Base-by-base conservation (phyloP, 1,140 invertebrate genomes). In the Trichonephila clavipes region DNA sequence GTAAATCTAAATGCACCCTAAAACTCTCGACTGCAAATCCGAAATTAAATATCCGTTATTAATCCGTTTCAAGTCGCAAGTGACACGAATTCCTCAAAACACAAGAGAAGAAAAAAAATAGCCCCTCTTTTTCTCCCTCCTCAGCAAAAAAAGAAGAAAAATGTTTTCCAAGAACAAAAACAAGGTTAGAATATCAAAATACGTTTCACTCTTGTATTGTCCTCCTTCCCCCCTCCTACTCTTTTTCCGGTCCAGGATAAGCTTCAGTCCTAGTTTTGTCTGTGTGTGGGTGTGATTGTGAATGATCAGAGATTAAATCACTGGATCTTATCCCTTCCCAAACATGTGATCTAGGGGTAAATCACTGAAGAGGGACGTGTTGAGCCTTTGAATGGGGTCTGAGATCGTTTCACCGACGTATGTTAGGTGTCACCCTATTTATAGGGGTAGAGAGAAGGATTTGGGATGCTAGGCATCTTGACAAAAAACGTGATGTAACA, bases 161-260 rank as follows among this genome's bases (percentile, higher is more conserved):
- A 34, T 19, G 3, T 14, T 72, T 34, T 40, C 28, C 28, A 6
- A 34, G 4, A 18, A 16, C 0, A 34, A 77, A 77, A 77, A 77
- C 72, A 77, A 77, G 72, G 28, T 34, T 40, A 1, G 72, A 77
- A 77, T 77, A 77, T 77, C 72, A 77, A 77, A 77, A 40, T 18
- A 18, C 18, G 72, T 40, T 40, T 24, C 14, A 24, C 24, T n/a
- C n/a, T 72, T 34, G 24, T 72, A 34, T 40, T 40, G 34, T 40
- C 34, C 4, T 2, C n/a, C 72, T 28, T 40, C 24, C 18, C 6
- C 14, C 2, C 72, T 19, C 12, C n/a, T n/a, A n/a, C n/a, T 18
- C 0, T 2, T 19, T 77, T 34, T 12, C 72, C 3, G 72, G 8
- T 34, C 44, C 34, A 40, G 5, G 16, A 14, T 21, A 28, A 14